Evolutionary conservation across 2,888 invertebrate genomes (phyloP).

Genomic region (Hirtodrosophila cameraria): DNA sequence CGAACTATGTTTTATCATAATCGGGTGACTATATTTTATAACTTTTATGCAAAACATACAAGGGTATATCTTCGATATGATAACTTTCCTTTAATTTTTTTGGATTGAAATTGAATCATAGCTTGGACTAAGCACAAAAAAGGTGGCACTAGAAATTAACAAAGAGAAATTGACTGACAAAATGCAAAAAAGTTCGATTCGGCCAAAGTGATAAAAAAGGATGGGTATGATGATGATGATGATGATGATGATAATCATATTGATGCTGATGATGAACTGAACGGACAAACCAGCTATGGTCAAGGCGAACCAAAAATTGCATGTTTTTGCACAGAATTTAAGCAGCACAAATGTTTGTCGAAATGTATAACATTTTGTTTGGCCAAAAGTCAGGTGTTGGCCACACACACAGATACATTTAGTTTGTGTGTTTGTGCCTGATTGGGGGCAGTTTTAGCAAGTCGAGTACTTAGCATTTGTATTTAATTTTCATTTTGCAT

Average conservation of each 20-base stretch:
- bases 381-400: constrained; percentile 62
- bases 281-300: no score
- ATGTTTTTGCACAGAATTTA: constrained; percentile 41
- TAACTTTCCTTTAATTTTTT: not conserved
- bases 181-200: constrained; percentile 37
- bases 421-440: constrained; percentile 1
- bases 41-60: no score
- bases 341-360: constrained; percentile 57
- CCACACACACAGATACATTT: constrained; percentile 8
- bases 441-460: constrained; percentile 23
- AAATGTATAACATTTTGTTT: constrained; percentile 56
- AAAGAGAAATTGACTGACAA: constrained; percentile 49
- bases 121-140: constrained; percentile 13
- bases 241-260: constrained; percentile 1
- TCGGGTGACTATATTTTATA: no score
- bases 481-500: constrained; percentile 80
- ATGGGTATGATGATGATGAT: not conserved
- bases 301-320: constrained; percentile 22
- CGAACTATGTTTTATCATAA: no score
- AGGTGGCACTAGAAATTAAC: constrained; percentile 33
- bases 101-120: constrained; percentile 8
- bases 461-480: constrained; percentile 71
- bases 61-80: no score
- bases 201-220: not conserved
- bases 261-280: not conserved